A percentile compares a stretch with the other conserved stretches of the same genome.
These are phyloP conservation scores for Sandelia bainsii DNA, from an alignment of 2,797 vertebrate species.

Conservation along the genomic window DNA sequence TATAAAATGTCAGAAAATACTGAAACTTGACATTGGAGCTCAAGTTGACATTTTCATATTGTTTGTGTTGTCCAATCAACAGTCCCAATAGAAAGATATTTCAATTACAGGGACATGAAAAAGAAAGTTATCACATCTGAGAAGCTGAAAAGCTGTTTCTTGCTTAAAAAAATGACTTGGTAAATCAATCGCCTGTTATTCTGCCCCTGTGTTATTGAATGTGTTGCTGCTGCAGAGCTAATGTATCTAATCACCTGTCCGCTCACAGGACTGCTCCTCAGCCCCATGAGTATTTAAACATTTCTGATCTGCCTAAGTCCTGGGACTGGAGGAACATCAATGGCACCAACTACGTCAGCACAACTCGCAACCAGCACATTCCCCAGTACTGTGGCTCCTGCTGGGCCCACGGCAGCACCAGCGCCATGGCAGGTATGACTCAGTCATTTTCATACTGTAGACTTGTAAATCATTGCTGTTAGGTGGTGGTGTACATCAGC, in stretches of 20 bases:
- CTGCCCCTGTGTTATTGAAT: too few species aligned
- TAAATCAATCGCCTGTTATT: too few species aligned
- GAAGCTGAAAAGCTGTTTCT: too few species aligned
- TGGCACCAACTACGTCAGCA: constrained; percentile 90
- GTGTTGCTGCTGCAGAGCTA: not conserved
- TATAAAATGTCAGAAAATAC: too few species aligned
- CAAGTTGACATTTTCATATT: not conserved
- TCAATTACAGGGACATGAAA: not conserved
- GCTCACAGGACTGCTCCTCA: constrained; percentile 83
- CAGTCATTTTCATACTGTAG: not conserved
- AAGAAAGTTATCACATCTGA: too few species aligned
- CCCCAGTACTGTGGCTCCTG: constrained; percentile 98
- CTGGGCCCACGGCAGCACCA: constrained; percentile 97
- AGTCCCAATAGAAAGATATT: not conserved
- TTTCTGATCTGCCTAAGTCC: constrained; percentile 81
- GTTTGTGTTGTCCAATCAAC: not conserved
- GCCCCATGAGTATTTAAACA: constrained; percentile 88
- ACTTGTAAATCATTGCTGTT: not conserved
- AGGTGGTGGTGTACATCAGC: not conserved
- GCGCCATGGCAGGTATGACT: constrained; percentile 91
- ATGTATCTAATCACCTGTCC: not conserved
- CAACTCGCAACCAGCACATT: constrained; percentile 97
- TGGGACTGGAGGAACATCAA: constrained; percentile 96
- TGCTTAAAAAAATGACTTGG: too few species aligned
- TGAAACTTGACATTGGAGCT: not conserved